These are phyloP conservation scores for Pygocentrus nattereri DNA, from an alignment of 2,797 vertebrate genomes.

Conservation along the genomic window DNA sequence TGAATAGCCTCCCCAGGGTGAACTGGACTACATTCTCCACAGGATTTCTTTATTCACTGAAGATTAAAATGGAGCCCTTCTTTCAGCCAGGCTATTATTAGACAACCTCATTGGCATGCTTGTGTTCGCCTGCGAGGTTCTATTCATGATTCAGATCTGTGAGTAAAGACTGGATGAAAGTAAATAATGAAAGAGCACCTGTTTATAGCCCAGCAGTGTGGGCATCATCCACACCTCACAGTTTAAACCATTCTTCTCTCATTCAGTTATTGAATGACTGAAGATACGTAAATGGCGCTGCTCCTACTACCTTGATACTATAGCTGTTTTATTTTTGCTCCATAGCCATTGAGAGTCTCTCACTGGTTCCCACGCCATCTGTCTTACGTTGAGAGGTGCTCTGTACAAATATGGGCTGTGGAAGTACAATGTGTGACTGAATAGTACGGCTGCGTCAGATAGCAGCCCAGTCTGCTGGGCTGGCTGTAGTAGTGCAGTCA, in stretches of 20 bases:
- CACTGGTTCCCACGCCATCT: slow-evolving; percentile 58
- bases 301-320: slow-evolving; percentile 24
- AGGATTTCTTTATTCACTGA: background rate
- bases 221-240: background rate
- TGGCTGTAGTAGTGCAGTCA: slow-evolving; percentile 74
- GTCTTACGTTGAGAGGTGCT: slow-evolving; percentile 45
- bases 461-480: slow-evolving; percentile 62
- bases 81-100: slow-evolving; percentile 20
- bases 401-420: slow-evolving; percentile 73
- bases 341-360: slow-evolving; percentile 63
- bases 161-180: background rate
- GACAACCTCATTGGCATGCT: background rate
- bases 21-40: background rate
- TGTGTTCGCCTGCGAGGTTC: background rate
- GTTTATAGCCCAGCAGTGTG: background rate
- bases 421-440: slow-evolving; percentile 69
- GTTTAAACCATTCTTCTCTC: background rate
- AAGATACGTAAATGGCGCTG: slow-evolving; percentile 23
- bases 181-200: background rate
- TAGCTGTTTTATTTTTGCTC: slow-evolving; percentile 56
- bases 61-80: slow-evolving; percentile 5
- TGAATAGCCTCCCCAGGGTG: background rate
- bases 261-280: background rate
- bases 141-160: background rate
- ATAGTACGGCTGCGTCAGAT: slow-evolving; percentile 72